A percentile compares a stretch with the other conserved stretches of the same genome.
These are phyloP conservation scores for Drosophila recens DNA, from an alignment of 2,888 invertebrate species.

Conservation along the genomic window DNA sequence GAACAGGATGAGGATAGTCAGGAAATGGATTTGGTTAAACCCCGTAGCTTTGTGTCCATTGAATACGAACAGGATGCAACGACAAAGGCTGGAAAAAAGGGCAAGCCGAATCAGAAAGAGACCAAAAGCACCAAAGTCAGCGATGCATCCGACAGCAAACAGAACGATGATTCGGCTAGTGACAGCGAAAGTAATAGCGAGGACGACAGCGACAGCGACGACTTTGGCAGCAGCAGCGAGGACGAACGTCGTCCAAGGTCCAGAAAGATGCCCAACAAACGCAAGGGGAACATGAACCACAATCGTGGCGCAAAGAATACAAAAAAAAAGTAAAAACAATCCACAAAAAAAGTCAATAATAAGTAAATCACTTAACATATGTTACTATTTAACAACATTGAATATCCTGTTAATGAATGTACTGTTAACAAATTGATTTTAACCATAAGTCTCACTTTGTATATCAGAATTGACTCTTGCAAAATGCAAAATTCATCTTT, in stretches of 20 bases:
- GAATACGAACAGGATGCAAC: slow-evolving; percentile 72
- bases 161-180: background rate
- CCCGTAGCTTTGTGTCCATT: slow-evolving; percentile 78
- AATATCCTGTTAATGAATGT: slow-evolving; percentile 5
- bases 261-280: slow-evolving; percentile 5
- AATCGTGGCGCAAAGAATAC: slow-evolving; percentile 12
- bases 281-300: slow-evolving; percentile 1
- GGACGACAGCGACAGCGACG: slow-evolving; percentile 4
- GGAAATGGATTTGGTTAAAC: slow-evolving; percentile 19
- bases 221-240: slow-evolving; percentile 11
- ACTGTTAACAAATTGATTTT: background rate
- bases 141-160: slow-evolving; percentile 16
- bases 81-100: background rate
- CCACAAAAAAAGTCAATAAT: background rate
- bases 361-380: background rate
- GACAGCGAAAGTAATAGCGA: slow-evolving; percentile 5
- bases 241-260: background rate
- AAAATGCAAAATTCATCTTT: too few relatives aligned
- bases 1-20: slow-evolving; percentile 5
- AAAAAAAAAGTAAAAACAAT: slow-evolving; percentile 2
- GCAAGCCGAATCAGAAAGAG: slow-evolving; percentile 25
- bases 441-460: too few relatives aligned
- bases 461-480: too few relatives aligned
- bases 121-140: slow-evolving; percentile 30
- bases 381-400: background rate